Percentiles rank a stretch among this genome's conserved stretches.
Evolutionary conservation across 2,888 invertebrate genomes (phyloP).

Genomic region (Galerucella nymphaeae): DNA sequence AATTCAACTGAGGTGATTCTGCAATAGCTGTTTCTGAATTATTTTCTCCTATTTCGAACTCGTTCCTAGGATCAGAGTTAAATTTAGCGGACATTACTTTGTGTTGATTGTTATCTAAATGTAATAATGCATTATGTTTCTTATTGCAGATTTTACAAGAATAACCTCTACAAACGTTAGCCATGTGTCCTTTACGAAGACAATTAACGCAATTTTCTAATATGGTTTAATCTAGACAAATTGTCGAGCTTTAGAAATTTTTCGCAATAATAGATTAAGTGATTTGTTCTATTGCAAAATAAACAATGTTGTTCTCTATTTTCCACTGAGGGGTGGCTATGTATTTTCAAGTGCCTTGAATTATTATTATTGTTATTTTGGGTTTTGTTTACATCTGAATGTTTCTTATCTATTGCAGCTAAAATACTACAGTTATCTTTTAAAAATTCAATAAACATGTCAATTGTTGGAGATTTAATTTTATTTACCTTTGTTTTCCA

Average conservation of each 20-base stretch:
- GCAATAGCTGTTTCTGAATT: no score
- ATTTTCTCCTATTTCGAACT: no score
- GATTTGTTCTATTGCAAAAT: slow-evolving; percentile 2
- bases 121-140: no score
- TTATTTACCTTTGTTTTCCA: slow-evolving; percentile 16
- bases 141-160: no score
- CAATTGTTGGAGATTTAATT: slow-evolving; percentile 16
- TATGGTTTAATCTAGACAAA: not conserved
- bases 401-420: no score
- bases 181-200: no score
- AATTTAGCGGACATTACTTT: no score
- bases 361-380: slow-evolving; percentile 10
- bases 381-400: no score
- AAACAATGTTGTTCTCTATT: no score
- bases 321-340: not conserved
- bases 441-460: slow-evolving; percentile 14
- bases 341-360: slow-evolving; percentile 1
- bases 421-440: slow-evolving; percentile 12
- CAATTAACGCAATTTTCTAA: slow-evolving; percentile 7
- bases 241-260: not conserved
- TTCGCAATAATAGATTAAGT: slow-evolving; percentile 12
- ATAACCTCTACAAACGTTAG: no score
- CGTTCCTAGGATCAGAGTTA: no score
- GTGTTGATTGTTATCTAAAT: not conserved
- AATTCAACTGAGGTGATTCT: no score